Base-by-base conservation (phyloP, 1,140 invertebrate species). In the Drosophila nannoptera region DNA sequence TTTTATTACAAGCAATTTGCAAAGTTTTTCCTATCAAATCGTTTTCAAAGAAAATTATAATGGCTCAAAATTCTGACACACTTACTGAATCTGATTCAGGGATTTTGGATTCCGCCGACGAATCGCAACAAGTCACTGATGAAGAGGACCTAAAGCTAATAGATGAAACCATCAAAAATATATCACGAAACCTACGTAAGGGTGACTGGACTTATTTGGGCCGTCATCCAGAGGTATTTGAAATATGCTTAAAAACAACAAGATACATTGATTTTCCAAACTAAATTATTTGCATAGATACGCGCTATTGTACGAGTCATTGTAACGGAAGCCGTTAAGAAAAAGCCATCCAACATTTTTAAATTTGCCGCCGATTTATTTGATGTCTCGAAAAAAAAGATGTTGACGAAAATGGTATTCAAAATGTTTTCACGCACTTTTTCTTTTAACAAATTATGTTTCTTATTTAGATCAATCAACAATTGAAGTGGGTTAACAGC, bases 271-370 rank as follows among this genome's bases (percentile, higher is more conserved):
- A 32, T 31, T 0, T 22, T 4, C 43, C 7, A 40, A 36, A 43
- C 0, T 0, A 16, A 60, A 6, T 40, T 48, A 7, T 12, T 22
- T 4, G 0, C 16, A 14, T n/a, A 71, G 69, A 14, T 81, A 3
- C 62, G 77, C 9, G 77, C 77, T n/a, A 81, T 81, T 22, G 76
- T 78, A 32, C 69, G 76, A 1, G 65, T 73, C 0, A 78, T 81
- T 14, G 22, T 59, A 14, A 68, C 45, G 4, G 65, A 76, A 53
- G 69, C 76, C 8, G 32, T 76, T n/a, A 64, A 61, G 22, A 32
- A 12, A 0, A 12, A 58, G 1, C 69, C 76, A 0, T 5, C 29
- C 0, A 62, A 67, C 38, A 62, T 78, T 4, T 78, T 45, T 46
- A 0, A n/a, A 0, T 76, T 78, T 40, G 36, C 59, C 1, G 53